Conservation (phyloP, 2,113 vertebrate species). For the Podocnemis expansa region DNA sequence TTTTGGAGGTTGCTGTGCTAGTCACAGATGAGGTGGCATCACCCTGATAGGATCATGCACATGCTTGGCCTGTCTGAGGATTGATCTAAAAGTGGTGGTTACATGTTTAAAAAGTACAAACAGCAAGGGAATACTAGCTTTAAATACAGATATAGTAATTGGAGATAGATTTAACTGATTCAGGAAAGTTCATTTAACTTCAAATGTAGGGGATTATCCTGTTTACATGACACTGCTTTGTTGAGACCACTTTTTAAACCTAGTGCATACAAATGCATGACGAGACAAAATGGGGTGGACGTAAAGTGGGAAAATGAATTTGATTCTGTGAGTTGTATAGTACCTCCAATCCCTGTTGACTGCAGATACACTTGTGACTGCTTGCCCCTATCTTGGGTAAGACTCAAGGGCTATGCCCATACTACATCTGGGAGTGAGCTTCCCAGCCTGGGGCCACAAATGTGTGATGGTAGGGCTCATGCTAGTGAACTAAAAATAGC, state of each 20-base stretch:
- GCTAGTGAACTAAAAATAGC: not conserved
- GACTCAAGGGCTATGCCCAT: not conserved
- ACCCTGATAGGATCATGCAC: slow-evolving; percentile 59
- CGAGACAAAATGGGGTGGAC: not conserved
- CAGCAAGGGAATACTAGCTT: slow-evolving; percentile 35
- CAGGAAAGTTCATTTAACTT: not conserved
- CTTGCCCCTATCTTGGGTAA: not conserved
- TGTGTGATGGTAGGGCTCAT: not conserved
- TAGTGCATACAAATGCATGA: not conserved
- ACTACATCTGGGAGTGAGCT: not conserved
- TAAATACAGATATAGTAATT: not conserved
- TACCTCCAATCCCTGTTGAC: not conserved
- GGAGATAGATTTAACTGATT: not conserved
- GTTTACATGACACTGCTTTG: not conserved
- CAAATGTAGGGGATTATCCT: not conserved
- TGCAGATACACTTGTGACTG: not conserved
- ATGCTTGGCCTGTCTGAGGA: slow-evolving; percentile 27
- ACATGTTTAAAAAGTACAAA: slow-evolving; percentile 43
- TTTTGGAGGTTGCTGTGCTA: slow-evolving; percentile 66
- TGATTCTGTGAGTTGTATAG: not conserved
- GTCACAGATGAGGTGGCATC: slow-evolving; percentile 38
- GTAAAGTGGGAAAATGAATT: not conserved
- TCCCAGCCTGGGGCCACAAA: not conserved
- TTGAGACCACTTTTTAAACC: not conserved
- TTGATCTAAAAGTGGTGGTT: slow-evolving; percentile 65